These are phyloP conservation scores for Drosophila melanosoma DNA, from an alignment of 2,888 invertebrate genomes.

Conservation along the genomic window DNA sequence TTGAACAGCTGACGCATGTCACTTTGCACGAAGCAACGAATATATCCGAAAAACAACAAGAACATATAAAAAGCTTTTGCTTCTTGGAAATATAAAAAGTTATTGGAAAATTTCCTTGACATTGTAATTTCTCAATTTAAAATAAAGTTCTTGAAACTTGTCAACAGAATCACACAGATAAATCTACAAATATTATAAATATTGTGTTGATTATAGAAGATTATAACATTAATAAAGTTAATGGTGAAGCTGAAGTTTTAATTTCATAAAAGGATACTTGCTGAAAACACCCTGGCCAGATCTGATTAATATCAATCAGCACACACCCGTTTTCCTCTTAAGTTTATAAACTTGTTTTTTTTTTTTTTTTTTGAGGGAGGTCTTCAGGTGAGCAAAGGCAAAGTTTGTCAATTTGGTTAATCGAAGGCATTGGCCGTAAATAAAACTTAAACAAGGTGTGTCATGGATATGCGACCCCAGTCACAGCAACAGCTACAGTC, in stretches of 20 bases:
- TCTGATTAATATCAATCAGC: not conserved
- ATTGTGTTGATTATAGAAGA: not conserved
- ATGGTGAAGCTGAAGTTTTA: not conserved
- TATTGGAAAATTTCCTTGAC: constrained; percentile 2
- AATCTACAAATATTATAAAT: not conserved
- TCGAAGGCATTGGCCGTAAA: constrained; percentile 65
- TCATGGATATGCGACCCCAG: constrained; percentile 41
- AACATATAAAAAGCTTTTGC: not conserved
- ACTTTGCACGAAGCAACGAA: constrained; percentile 21
- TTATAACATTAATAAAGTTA: not conserved
- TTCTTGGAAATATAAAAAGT: not conserved
- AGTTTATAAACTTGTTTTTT: constrained; percentile 1
- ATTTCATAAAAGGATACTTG: not conserved
- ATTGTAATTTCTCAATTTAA: not conserved
- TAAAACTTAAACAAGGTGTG: constrained; percentile 62
- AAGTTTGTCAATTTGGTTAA: constrained; percentile 74
- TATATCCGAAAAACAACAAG: not conserved
- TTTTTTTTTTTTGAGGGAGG: not conserved
- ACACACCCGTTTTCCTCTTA: not conserved
- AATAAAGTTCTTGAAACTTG: not conserved
- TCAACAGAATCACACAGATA: not conserved
- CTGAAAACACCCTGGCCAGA: not conserved
- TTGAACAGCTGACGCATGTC: constrained; percentile 18
- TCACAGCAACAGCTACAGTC: constrained; percentile 23
- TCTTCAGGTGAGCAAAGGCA: not conserved